Base-by-base conservation (phyloP, 1,140 invertebrate species). In the Palaemon carinicauda region DNA sequence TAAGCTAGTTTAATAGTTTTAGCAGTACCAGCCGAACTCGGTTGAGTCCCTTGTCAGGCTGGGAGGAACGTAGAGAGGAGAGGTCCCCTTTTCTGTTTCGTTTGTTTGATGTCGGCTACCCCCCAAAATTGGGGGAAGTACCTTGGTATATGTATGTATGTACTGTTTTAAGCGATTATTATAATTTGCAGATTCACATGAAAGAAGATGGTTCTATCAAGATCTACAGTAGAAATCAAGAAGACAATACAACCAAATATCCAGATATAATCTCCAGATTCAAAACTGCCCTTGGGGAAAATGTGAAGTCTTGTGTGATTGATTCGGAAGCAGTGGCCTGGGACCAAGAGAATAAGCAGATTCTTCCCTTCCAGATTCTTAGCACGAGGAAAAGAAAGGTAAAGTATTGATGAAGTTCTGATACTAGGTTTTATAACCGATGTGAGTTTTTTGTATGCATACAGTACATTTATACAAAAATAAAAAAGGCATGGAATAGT, bases 271-370 rank as follows among this genome's bases (percentile, higher is more conserved):
- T 99, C 89, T 92, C 92, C 0, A 93, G 96, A 69, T 93, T 98
- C 78, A 92, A 93, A 14, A 90, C 91, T 41, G 80, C 85, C n/a
- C 31, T 92, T 10, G 90, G 90, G 21, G 71, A 82, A 15, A 89
- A 90, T 41, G 91, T 93, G 4, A 92, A 91, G 60, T 96, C 96
- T 65, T 99, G 96, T 92, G 96, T 99, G 90, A 91, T 99, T 74
- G 99, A 99, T 93, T 96, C 96, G 87, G 99, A 99, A 93, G 97
- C 97, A 33, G 99, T 99, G 2, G 99, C 99, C 3, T 99, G 97
- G 96, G 98, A 99, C 93, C 92, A 92, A 15, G 95, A 95, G 88
- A 96, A 95, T 0, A 95, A 98, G 91, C 95, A 96, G 90, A 99
- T 99, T 90, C 92, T 99, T 81, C 98, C 99, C 1, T 99, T 99